Conservation (phyloP, 2,797 vertebrate genomes). For the Tragelaphus oryx region DNA sequence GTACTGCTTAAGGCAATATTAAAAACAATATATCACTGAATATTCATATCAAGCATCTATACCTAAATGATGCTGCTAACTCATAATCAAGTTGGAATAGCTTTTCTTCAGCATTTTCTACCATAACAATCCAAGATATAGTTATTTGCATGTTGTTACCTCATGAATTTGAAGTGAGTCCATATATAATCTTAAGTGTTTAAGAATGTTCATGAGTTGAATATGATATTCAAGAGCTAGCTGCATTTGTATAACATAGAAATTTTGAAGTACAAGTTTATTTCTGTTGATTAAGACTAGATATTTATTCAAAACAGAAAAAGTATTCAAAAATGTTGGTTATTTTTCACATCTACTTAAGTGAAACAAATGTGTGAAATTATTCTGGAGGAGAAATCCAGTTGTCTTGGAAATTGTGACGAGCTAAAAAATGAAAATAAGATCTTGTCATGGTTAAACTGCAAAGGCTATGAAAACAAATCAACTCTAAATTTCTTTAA, state of each 20-base stretch:
- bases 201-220: constrained; percentile 22
- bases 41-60: constrained; percentile 51
- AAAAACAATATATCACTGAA: constrained; percentile 52
- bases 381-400: constrained; percentile 60
- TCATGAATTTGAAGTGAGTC: constrained; percentile 47
- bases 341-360: constrained; percentile 73
- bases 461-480: constrained; percentile 45
- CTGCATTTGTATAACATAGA: not conserved
- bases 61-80: constrained; percentile 32
- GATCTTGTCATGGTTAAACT: constrained; percentile 41
- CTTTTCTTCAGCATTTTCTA: constrained; percentile 51
- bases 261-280: constrained; percentile 4
- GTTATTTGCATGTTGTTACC: constrained; percentile 43
- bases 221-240: constrained; percentile 4
- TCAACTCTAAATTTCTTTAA: constrained; percentile 36
- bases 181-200: constrained; percentile 32
- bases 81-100: constrained; percentile 43
- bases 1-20: constrained; percentile 43
- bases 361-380: constrained; percentile 63
- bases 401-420: constrained; percentile 64
- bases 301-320: constrained; percentile 48
- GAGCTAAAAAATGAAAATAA: constrained; percentile 53
- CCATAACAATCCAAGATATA: constrained; percentile 5
- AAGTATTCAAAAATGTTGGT: constrained; percentile 66
- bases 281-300: constrained; percentile 38